Percentiles rank a stretch among this genome's conserved stretches.
Conservation (phyloP, 2,113 vertebrate species). For the Takifugu flavidus region DNA sequence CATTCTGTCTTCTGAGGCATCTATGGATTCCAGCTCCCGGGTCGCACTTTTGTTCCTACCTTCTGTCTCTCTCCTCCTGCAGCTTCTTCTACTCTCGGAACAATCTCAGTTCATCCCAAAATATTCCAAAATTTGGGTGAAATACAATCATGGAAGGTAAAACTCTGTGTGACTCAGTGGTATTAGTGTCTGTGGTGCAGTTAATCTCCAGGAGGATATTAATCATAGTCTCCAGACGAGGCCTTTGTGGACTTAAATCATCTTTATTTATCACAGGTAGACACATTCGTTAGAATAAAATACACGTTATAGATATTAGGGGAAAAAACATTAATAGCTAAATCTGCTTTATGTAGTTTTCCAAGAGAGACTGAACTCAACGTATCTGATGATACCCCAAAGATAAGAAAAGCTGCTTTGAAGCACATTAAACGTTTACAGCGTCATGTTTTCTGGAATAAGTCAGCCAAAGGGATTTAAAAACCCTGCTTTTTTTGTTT, state of each 20-base stretch:
- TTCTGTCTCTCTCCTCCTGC: constrained; percentile 19
- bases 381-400: no score
- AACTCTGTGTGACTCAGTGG: constrained; percentile 6
- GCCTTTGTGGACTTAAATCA: background rate
- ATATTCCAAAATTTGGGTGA: constrained; percentile 40
- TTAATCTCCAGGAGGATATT: background rate
- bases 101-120: constrained; percentile 18
- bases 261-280: background rate
- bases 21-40: constrained; percentile 35
- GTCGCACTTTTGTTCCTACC: constrained; percentile 22
- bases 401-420: no score
- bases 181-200: constrained; percentile 1
- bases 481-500: background rate
- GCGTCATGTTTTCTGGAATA: no score
- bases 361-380: no score
- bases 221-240: constrained; percentile 9
- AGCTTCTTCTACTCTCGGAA: background rate
- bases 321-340: no score
- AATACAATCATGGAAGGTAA: constrained; percentile 12
- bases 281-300: constrained; percentile 1
- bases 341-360: no score
- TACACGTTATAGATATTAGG: background rate
- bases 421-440: no score
- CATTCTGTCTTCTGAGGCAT: constrained; percentile 38
- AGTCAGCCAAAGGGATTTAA: no score